These are phyloP conservation scores for Tragopan temminckii DNA, from an alignment of 2,797 vertebrate species.

Conservation along the genomic window DNA sequence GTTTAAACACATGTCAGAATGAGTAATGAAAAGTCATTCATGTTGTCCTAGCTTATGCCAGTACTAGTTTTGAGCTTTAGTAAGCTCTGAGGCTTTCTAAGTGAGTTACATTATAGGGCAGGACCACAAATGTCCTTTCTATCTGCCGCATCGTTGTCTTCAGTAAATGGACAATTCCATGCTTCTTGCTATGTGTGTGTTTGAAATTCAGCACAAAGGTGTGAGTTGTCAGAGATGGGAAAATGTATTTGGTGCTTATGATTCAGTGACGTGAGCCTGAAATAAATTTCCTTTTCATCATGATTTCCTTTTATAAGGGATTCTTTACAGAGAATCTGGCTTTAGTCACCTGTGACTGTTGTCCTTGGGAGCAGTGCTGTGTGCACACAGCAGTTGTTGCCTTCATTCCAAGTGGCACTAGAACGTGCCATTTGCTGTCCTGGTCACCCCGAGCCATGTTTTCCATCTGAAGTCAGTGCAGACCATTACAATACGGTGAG, in stretches of 20 bases:
- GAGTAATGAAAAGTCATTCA: not conserved
- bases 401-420: not conserved
- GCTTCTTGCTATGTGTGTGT: not conserved
- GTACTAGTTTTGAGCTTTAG: not conserved
- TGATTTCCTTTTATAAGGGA: not conserved
- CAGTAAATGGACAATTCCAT: not conserved
- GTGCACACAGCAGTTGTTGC: rapidly evolving
- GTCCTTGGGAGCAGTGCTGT: not conserved
- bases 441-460: not conserved
- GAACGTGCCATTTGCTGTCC: not conserved
- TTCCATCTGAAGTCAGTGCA: not conserved
- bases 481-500: not conserved
- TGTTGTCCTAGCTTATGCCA: not conserved
- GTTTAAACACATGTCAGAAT: not conserved
- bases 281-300: not conserved
- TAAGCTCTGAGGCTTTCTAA: not conserved
- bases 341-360: not conserved
- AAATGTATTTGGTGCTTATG: not conserved
- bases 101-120: rapidly evolving
- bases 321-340: not conserved
- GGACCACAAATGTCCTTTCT: not conserved
- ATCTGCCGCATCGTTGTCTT: not conserved
- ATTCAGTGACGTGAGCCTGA: not conserved
- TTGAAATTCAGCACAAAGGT: not conserved
- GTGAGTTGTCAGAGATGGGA: not conserved